Evolutionary conservation across 2,113 vertebrate genomes (phyloP), one percentile per base, ranked within the genome.

Genomic region (Eretmochelys imbricata): DNA sequence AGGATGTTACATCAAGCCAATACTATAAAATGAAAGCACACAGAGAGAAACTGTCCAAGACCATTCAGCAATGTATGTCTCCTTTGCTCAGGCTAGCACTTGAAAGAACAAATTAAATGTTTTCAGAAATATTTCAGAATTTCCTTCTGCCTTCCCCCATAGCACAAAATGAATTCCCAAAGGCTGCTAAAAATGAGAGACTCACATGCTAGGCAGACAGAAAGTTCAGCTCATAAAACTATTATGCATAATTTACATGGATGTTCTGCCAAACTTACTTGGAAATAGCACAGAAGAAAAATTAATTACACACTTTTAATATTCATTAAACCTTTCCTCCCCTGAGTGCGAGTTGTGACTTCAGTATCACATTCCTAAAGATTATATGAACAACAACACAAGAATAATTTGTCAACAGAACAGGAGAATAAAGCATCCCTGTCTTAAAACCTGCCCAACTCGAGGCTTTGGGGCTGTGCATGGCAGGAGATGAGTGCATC

Each of bases 291-390:
- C 0, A 91, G 89, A 84, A 46, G 53, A 89, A 92, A 97, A 94
- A 92, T 53, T 92, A 94, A 94, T 87, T 95, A 65, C 6, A 53
- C 83, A 17, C 19, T 92, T 96, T 96, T 89, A 94, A 93, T 95
- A 94, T 85, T 92, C 69, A 90, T 95, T 85, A 95, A 91, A 22
- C 1, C 1, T 96, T 1, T 88, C 78, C 10, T 38, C 50, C 51
- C 78, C 51, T 84, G 51, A 91, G 35, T 53, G 17, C 27, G 25
- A 80, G 62, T 82, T 93, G 48, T 29, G 87, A 6, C 6, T 96
- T 89, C 38, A 88, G 46, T 31, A 57, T n/a, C 46, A 69, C 3
- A n/a, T 91, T 95, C 93, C 75, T 93, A 82, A 88, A n/a, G 82
- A 83, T 13, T 55, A 16, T 29, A 46, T 24, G 62, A 92, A 92